Base-by-base conservation (phyloP, 1,140 invertebrate genomes). In the Eubasilissa regina region DNA sequence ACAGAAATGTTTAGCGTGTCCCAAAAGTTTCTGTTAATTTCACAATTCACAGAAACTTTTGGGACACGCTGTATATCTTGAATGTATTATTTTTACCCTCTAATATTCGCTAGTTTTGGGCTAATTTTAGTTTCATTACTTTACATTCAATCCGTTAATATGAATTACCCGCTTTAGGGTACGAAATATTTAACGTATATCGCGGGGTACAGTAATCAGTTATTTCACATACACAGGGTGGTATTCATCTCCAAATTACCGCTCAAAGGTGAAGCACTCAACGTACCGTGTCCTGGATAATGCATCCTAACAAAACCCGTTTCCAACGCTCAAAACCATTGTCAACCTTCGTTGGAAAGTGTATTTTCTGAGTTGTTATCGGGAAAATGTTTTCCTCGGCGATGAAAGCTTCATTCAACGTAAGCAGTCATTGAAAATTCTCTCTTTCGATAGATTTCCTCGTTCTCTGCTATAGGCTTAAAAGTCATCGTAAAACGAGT, bases 201-300 rank as follows among this genome's bases (percentile, higher is more conserved):
- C 56, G 17, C 4, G 15, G 56, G 43, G 53, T n/a, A 9, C 12
- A 10, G 6, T 8, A 10, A 19, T 55, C 51, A 55, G 47, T 68
- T 77, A 55, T 68, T 68, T 68, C 25, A 47, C 60, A 68, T 68
- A 68, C 21, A 62, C 60, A 75, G 75, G 62, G 60, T 55, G 62
- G 60, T 55, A 68, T 77, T 77, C 62, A 77, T 47, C 75, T 60
- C 43, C 75, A 77, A 77, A 77, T 77, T 77, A 77, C 75, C 75
- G n/a, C 75, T 76, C 55, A 62, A 76, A 76, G 56, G 74, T 48
- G 58, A 44, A 58, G 21, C 55, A 48, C 74, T 64, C 58, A 62
- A 56, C 66, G 15, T 48, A 17, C 47, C 48, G 74, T n/a, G 56
- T 44, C 74, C 9, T 17, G 44, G 55, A 76, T 76, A 76, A 76